A percentile compares a stretch with the other conserved stretches of the same genome.
Conservation (phyloP, 2,888 invertebrate genomes). For the Athalia circularis region DNA sequence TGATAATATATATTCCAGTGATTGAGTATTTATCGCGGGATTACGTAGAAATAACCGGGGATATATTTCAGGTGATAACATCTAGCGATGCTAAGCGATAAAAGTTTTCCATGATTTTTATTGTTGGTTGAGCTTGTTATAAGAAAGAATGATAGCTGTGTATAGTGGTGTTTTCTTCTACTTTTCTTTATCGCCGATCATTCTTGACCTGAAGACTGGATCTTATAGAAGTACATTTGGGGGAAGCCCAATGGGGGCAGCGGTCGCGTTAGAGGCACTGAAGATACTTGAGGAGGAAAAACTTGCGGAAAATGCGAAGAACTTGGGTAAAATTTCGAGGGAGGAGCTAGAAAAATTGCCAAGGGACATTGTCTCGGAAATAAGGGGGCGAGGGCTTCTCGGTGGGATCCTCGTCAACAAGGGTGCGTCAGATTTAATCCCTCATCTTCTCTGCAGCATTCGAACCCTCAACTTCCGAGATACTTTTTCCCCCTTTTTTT, state of each 20-base stretch:
- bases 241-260: conserved; percentile 87
- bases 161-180: neutral
- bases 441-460: neutral
- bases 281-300: conserved; percentile 86
- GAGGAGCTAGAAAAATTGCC: conserved; percentile 79
- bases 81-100: too few relatives aligned
- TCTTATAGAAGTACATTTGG: conserved; percentile 91
- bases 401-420: conserved; percentile 85
- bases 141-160: neutral
- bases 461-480: too few relatives aligned
- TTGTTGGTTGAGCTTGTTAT: too few relatives aligned
- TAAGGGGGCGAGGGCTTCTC: conserved; percentile 86
- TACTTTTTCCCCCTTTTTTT: neutral
- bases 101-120: too few relatives aligned
- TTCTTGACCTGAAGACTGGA: conserved; percentile 69
- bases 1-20: too few relatives aligned
- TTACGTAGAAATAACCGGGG: too few relatives aligned
- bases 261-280: conserved; percentile 84
- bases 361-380: conserved; percentile 79
- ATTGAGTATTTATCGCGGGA: too few relatives aligned
- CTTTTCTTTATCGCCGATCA: conserved; percentile 60
- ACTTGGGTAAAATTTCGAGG: conserved; percentile 82
- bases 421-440: conserved; percentile 74
- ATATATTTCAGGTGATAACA: too few relatives aligned
- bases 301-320: conserved; percentile 83